Conservation (phyloP, 2,888 invertebrate species). For the Acholoe squamosa region DNA sequence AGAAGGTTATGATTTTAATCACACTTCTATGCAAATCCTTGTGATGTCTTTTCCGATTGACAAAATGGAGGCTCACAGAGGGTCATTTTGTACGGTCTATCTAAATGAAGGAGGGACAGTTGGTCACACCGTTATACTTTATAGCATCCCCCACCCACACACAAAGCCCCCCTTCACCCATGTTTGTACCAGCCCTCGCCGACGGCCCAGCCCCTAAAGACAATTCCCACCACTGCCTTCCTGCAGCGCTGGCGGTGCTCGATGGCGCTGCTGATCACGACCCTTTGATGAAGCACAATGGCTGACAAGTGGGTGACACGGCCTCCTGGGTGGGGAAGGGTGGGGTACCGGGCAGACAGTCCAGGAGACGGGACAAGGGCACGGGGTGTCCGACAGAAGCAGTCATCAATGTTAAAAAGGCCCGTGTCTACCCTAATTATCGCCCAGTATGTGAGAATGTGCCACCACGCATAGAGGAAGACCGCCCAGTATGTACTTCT, state of each 20-base stretch:
- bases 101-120: background rate
- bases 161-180: background rate
- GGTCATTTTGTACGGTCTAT: too few species aligned
- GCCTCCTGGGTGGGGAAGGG: background rate
- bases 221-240: background rate
- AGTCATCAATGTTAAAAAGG: background rate
- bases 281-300: background rate
- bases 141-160: background rate
- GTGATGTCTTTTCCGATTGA: too few species aligned
- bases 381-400: background rate
- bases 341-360: background rate
- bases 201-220: background rate
- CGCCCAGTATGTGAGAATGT: background rate
- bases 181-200: constrained; percentile 2
- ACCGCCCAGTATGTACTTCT: background rate
- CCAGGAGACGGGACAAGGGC: background rate
- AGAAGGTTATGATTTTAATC: too few species aligned
- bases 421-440: constrained; percentile 1
- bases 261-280: constrained; percentile 37
- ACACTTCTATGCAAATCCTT: too few species aligned
- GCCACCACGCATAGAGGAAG: background rate
- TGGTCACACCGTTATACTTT: constrained; percentile 14
- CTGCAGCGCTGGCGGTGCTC: background rate
- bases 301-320: constrained; percentile 28
- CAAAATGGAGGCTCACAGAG: too few species aligned